phyloP scores from a whole-genome alignment of 2,113 vertebrate genomes.

The Nycticorax nycticorax region DNA sequence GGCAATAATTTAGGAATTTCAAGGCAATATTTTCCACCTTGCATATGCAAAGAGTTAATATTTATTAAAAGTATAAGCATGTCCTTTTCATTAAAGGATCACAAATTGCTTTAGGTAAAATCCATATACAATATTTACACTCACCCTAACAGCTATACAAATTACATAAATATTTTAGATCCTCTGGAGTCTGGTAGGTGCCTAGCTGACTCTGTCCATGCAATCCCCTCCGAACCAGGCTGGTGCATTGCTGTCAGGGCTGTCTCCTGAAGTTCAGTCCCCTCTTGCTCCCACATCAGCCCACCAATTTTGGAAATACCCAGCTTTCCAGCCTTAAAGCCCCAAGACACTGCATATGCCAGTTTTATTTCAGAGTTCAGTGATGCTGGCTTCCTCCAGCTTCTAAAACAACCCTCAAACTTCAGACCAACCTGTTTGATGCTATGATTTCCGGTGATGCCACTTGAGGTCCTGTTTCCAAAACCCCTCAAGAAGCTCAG shows the following conservation, averaged over 20 bases:
- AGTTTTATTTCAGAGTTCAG: background rate
- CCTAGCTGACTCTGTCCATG: background rate
- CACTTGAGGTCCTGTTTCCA: background rate
- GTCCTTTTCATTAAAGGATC: constrained; percentile 27
- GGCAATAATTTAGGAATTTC: constrained; percentile 47
- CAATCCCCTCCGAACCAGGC: background rate
- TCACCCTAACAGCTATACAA: background rate
- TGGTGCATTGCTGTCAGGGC: background rate
- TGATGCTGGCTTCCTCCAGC: background rate
- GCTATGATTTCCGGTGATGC: background rate
- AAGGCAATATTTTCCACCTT: constrained; percentile 63
- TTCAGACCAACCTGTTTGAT: background rate
- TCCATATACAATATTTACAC: constrained; percentile 62
- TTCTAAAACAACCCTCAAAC: background rate
- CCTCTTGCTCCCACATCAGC: background rate
- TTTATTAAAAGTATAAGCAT: constrained; percentile 28
- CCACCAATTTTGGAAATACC: background rate
- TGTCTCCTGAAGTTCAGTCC: background rate
- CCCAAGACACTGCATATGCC: background rate
- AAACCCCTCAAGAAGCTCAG: background rate
- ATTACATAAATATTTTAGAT: background rate
- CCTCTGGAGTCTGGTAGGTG: background rate
- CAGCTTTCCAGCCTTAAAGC: background rate
- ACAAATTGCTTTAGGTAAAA: constrained; percentile 24
- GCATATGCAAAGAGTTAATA: constrained; percentile 46